Evolutionary conservation across 2,113 vertebrate species (phyloP).

Genomic region (Atrichornis clamosus): DNA sequence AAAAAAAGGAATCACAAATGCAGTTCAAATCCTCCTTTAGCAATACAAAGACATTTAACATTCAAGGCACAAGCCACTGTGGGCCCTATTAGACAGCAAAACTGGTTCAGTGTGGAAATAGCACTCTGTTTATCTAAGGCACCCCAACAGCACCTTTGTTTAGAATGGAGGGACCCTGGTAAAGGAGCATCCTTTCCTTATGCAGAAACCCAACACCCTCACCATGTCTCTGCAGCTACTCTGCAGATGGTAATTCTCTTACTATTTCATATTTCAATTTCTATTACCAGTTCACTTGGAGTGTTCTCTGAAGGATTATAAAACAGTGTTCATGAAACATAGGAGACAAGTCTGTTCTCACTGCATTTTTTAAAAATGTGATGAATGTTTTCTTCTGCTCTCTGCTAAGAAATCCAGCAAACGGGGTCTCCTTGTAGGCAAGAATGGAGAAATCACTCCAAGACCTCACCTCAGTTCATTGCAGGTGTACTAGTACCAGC

Average conservation of each 20-base stretch:
- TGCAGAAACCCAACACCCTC: background rate
- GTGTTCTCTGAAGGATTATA: constrained; percentile 1
- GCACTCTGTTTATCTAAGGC: background rate
- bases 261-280: background rate
- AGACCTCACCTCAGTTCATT: background rate
- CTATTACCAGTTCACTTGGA: background rate
- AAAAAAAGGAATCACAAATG: background rate
- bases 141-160: background rate
- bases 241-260: background rate
- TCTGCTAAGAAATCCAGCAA: background rate
- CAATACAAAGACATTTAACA: background rate
- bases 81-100: background rate
- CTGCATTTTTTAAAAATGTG: background rate
- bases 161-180: background rate
- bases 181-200: background rate
- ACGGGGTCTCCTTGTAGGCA: background rate
- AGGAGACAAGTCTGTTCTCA: background rate
- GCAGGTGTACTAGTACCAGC: background rate
- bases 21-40: background rate
- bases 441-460: background rate
- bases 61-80: background rate
- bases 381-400: background rate
- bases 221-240: background rate
- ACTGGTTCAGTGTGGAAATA: background rate
- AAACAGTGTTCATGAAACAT: background rate